Conservation (phyloP, 2,113 vertebrate genomes). For the Trematomus loennbergii region DNA sequence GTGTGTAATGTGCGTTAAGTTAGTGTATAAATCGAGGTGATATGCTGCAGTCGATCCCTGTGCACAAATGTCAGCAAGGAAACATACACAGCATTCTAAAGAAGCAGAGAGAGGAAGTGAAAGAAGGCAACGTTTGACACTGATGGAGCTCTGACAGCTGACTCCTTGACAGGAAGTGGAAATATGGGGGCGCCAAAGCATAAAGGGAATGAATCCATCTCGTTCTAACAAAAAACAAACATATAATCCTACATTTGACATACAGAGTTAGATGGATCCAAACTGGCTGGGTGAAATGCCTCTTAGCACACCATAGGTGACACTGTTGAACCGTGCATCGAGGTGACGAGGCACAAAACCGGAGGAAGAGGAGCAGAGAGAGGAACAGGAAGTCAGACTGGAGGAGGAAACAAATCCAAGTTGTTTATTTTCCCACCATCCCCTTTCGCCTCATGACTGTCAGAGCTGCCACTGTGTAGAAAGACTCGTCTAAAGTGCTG, state of each 20-base stretch:
- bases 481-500: background rate
- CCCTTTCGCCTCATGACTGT: slow-evolving; percentile 30
- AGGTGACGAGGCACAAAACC: slow-evolving; percentile 2
- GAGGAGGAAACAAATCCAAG: slow-evolving; percentile 7
- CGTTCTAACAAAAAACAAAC: slow-evolving; percentile 23
- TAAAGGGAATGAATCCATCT: slow-evolving; percentile 13
- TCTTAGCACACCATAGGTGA: slow-evolving; percentile 58
- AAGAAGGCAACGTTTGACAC: slow-evolving; percentile 79
- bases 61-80: slow-evolving; percentile 10
- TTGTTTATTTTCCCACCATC: slow-evolving; percentile 48
- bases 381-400: background rate
- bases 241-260: slow-evolving; percentile 6
- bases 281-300: slow-evolving; percentile 62
- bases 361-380: background rate
- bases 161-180: background rate
- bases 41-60: background rate
- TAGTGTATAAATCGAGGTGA: background rate
- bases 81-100: slow-evolving; percentile 13
- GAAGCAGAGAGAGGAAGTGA: background rate
- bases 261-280: slow-evolving; percentile 8
- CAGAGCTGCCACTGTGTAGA: slow-evolving; percentile 43
- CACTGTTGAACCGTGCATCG: slow-evolving; percentile 71
- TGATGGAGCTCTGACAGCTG: slow-evolving; percentile 37
- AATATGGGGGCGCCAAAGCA: slow-evolving; percentile 29
- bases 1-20: background rate